Conservation (phyloP, 2,888 invertebrate species). For the Drosophila picticornis region DNA sequence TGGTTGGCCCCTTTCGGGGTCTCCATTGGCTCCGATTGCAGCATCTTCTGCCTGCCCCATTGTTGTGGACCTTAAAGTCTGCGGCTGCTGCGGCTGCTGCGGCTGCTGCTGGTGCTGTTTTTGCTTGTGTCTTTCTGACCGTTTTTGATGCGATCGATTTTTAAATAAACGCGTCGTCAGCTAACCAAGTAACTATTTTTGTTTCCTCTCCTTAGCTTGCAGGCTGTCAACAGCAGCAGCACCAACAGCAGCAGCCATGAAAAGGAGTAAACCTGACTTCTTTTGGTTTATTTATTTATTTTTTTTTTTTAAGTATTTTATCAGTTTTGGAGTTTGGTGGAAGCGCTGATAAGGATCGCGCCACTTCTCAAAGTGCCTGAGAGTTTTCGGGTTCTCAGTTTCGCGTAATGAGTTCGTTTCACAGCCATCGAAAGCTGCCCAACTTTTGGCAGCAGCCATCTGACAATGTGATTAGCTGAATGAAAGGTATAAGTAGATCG, state of each 20-base stretch:
- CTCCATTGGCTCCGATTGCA: slow-evolving; percentile 42
- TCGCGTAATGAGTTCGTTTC: slow-evolving; percentile 76
- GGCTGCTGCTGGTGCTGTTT: background rate
- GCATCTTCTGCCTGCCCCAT: slow-evolving; percentile 54
- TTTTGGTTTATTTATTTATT: slow-evolving; percentile 9
- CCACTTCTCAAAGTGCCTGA: slow-evolving; percentile 55
- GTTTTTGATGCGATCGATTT: slow-evolving; percentile 75
- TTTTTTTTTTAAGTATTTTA: slow-evolving; percentile 78
- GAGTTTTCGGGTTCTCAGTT: slow-evolving; percentile 29
- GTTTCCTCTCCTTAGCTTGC: slow-evolving; percentile 16
- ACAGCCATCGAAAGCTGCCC: slow-evolving; percentile 58
- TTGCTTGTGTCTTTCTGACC: slow-evolving; percentile 6
- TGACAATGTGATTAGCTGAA: slow-evolving; percentile 57
- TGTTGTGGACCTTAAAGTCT: slow-evolving; percentile 48
- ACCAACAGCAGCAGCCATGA: slow-evolving; percentile 41
- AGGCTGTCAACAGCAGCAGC: slow-evolving; percentile 52
- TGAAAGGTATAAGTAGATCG: background rate
- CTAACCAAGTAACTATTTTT: slow-evolving; percentile 44
- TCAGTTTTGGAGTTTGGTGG: slow-evolving; percentile 73
- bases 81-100: background rate
- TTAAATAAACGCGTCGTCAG: slow-evolving; percentile 66
- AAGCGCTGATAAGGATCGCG: slow-evolving; percentile 77
- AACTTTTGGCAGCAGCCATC: slow-evolving; percentile 45
- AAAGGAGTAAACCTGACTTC: slow-evolving; percentile 22
- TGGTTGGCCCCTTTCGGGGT: slow-evolving; percentile 33